Percentiles rank a stretch among this genome's conserved stretches.
Conservation (phyloP, 2,797 vertebrate genomes). For the Eulemur coronatus region DNA sequence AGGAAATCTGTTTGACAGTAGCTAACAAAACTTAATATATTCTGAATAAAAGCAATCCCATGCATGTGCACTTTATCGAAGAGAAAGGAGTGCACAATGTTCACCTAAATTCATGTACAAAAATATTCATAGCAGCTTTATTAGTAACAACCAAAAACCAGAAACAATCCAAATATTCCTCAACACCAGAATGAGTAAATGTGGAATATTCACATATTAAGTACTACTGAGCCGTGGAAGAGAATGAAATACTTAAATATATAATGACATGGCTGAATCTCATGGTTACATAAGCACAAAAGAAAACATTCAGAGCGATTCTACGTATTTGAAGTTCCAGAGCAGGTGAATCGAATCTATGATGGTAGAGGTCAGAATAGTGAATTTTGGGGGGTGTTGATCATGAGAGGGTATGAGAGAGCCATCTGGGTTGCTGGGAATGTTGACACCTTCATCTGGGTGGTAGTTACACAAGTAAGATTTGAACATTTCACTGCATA, state of each 20-base stretch:
- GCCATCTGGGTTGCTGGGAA: background rate
- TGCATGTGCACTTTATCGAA: background rate
- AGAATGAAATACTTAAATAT: background rate
- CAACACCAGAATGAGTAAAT: background rate
- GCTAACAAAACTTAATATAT: background rate
- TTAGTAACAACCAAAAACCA: background rate
- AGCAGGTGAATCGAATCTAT: background rate
- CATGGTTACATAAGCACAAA: background rate
- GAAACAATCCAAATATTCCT: background rate
- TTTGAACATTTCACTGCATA: background rate
- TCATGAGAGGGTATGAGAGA: background rate
- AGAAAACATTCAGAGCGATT: background rate
- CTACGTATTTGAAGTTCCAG: background rate
- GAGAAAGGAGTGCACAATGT: background rate
- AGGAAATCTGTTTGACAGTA: background rate
- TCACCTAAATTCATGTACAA: background rate
- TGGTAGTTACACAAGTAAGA: background rate
- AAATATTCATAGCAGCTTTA: background rate
- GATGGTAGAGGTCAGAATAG: background rate
- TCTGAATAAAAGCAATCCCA: background rate
- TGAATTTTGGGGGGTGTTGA: background rate
- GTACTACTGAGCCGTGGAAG: background rate
- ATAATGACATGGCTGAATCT: background rate
- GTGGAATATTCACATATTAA: background rate
- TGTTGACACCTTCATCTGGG: background rate